A percentile compares a stretch with the other conserved stretches of the same genome.
Conservation (phyloP, 2,113 vertebrate genomes). For the Nicator chloris region DNA sequence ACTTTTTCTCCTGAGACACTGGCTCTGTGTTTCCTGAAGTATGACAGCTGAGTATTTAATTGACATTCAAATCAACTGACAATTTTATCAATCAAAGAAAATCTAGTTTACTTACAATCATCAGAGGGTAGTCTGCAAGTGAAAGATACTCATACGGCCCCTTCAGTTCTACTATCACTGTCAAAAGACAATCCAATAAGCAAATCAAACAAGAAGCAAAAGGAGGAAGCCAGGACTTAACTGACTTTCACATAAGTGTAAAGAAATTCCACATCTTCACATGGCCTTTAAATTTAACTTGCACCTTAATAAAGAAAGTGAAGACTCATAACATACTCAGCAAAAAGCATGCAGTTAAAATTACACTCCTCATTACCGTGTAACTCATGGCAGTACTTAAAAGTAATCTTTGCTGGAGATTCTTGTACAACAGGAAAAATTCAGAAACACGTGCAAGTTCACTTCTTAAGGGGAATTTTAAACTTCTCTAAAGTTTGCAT, state of each 20-base stretch:
- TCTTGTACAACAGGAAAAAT: neutral
- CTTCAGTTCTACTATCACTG: conserved; percentile 92
- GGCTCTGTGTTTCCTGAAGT: neutral
- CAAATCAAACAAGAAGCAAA: neutral
- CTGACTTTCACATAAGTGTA: neutral
- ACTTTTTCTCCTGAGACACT: neutral
- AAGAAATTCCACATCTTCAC: neutral
- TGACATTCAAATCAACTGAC: neutral
- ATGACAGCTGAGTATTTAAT: neutral
- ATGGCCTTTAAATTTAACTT: neutral
- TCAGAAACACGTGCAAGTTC: neutral
- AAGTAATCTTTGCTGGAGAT: neutral
- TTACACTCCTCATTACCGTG: neutral
- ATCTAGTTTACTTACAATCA: conserved; percentile 83
- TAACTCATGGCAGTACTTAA: neutral
- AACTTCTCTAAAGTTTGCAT: neutral
- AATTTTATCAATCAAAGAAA: neutral
- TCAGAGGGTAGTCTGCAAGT: conserved; percentile 91
- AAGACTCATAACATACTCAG: neutral
- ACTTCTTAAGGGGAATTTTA: neutral
- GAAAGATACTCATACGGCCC: conserved; percentile 91
- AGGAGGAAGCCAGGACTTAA: neutral
- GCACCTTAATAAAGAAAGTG: neutral
- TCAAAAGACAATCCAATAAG: conserved; percentile 59
- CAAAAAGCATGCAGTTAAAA: neutral